Evolutionary conservation across 2,797 vertebrate genomes (phyloP), one percentile per base, ranked within the genome.

Genomic region (Sebastes itinus): DNA sequence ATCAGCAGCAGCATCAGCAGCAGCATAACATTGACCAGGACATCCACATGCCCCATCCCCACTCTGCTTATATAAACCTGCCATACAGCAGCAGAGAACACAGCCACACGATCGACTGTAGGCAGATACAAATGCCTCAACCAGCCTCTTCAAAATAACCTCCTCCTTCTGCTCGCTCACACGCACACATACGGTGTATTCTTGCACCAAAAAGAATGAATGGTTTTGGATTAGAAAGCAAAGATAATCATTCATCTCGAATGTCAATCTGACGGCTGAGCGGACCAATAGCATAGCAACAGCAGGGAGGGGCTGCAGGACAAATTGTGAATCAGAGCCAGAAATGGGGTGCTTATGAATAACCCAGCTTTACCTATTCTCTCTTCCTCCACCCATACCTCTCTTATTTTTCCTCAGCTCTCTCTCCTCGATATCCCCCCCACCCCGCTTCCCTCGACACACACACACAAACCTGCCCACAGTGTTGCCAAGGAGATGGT

Each of bases 401-500:
- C 73, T 85, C 49, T 61, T 55, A 58, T 82, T 61, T 79, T 80
- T 65, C 67, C 67, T 82, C 13, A 46, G 74, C 75, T 79, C 70
- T 0, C 11, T 80, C 64, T 84, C 70, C 73, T 76, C 87, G 78
- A 67, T 33, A 78, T 63, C 49, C 66, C 61, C 63, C 32, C 69
- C 77, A 61, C 65, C 20, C 59, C n/a, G 54, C 38, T 75, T 88
- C 71, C 56, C 54, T 72, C 55, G 66, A 75, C 69, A 32, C 58
- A 56, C 60, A 56, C 72, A 62, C 77, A 35, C 64, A 76, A 70
- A 72, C 89, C 59, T 58, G 82, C 89, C 75, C 86, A 92, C 90
- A 81, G 75, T 58, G 95, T 96, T 96, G 92, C 94, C 94, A 95
- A 87, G 95, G 95, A 94, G 88, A 96, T 87, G 12, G 71, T 66